Conservation (phyloP, 2,888 invertebrate species). For the Lathronympha strigana region DNA sequence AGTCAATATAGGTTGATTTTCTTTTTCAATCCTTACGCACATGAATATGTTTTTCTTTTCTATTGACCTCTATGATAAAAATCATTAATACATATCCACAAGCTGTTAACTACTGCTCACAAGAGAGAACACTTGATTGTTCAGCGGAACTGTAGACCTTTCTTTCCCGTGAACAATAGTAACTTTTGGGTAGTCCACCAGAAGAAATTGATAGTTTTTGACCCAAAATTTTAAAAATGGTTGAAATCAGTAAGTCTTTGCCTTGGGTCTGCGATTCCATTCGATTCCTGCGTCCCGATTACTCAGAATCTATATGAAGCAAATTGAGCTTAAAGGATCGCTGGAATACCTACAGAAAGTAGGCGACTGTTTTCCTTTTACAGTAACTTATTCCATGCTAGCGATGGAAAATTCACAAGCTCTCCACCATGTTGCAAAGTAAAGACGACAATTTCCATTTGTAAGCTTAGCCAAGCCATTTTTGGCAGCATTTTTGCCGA, state of each 20-base stretch:
- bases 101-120: too few species aligned
- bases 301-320: conserved; percentile 60
- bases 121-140: too few species aligned
- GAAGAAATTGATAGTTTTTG: background rate
- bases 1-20: too few species aligned
- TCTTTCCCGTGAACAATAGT: too few species aligned
- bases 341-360: conserved; percentile 61
- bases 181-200: too few species aligned
- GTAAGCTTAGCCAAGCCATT: conserved; percentile 30
- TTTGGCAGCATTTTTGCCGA: conserved; percentile 30
- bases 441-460: conserved; percentile 32
- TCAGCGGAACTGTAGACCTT: too few species aligned
- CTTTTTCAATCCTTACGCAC: too few species aligned
- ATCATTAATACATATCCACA: too few species aligned
- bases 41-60: too few species aligned
- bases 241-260: conserved; percentile 6
- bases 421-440: conserved; percentile 30
- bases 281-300: conserved; percentile 62
- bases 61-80: too few species aligned
- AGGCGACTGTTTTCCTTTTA: conserved; percentile 46
- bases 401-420: conserved; percentile 31
- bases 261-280: conserved; percentile 44
- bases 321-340: conserved; percentile 72
- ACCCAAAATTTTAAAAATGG: too few species aligned
- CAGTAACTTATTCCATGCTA: conserved; percentile 28